Evolutionary conservation across 2,888 invertebrate species (phyloP).

Genomic region (Cosmia trapezina): DNA sequence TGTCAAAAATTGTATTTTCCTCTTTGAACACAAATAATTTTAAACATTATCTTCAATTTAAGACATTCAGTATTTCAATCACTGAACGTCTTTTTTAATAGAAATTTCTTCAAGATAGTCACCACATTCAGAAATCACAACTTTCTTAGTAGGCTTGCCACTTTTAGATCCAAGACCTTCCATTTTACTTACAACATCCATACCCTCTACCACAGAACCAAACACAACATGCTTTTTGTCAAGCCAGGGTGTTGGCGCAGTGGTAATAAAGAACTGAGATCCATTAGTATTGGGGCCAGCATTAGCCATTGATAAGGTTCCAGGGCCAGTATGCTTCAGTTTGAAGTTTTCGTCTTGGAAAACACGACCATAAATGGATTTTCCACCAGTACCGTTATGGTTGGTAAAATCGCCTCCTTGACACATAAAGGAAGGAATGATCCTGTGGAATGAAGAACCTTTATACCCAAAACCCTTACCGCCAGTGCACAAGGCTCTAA

Average conservation of each 20-base stretch:
- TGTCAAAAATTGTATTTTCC: too few species aligned
- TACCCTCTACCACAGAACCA: constrained; percentile 96
- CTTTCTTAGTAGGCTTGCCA: constrained; percentile 96
- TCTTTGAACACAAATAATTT: too few species aligned
- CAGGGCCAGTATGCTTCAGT: constrained; percentile 97
- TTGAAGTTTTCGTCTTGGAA: constrained; percentile 99
- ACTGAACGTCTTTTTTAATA: too few species aligned
- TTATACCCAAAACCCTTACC: constrained; percentile 94
- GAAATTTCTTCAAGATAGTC: too few species aligned
- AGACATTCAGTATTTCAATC: too few species aligned
- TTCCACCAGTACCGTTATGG: constrained; percentile 97
- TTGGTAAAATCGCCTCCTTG: constrained; percentile 98
- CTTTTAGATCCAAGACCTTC: constrained; percentile 95
- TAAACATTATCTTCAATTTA: too few species aligned
- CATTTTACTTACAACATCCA: constrained; percentile 97
- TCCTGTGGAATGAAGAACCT: constrained; percentile 96
- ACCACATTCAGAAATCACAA: constrained; percentile 95
- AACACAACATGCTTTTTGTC: constrained; percentile 98
- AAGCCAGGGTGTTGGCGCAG: constrained; percentile 97
- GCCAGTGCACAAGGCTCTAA: constrained; percentile 95
- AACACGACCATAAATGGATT: constrained; percentile 98
- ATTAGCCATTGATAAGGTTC: constrained; percentile 98
- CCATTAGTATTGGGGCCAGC: constrained; percentile 99
- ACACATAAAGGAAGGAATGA: constrained; percentile 99
- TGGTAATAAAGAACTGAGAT: constrained; percentile 99